Conservation (phyloP, 2,888 invertebrate species). For the Brassicogethes aeneus region DNA sequence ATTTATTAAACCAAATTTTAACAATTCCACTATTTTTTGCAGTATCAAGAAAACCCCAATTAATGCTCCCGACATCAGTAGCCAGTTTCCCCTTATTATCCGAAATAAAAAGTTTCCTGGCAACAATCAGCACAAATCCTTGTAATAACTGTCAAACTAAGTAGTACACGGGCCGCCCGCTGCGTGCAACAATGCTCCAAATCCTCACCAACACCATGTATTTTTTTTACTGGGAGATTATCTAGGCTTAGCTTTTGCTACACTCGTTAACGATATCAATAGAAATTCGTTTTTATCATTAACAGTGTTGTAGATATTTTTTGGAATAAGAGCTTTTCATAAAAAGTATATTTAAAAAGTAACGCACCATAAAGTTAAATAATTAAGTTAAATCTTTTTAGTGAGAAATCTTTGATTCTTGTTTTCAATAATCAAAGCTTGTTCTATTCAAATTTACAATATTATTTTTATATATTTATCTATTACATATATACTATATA, state of each 20-base stretch:
- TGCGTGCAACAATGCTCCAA: conserved; percentile 21
- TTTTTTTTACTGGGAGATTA: conserved; percentile 24
- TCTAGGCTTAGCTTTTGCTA: conserved; percentile 25
- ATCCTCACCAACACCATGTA: conserved; percentile 22
- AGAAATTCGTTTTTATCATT: conserved; percentile 8
- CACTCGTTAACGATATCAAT: conserved; percentile 27
- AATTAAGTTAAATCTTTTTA: no score
- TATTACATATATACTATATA: no score
- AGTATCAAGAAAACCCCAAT: background rate
- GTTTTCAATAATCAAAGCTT: no score
- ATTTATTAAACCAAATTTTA: no score
- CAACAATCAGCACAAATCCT: conserved; percentile 17
- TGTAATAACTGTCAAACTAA: conserved; percentile 22
- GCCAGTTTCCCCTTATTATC: background rate
- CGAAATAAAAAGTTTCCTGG: background rate
- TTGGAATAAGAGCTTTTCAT: no score
- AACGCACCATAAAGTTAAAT: no score
- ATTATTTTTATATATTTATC: no score
- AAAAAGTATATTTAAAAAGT: no score
- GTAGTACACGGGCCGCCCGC: conserved; percentile 20
- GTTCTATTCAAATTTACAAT: no score
- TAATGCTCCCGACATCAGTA: background rate
- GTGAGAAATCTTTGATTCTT: no score
- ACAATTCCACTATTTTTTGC: no score
- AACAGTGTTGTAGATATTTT: no score